Evolutionary conservation across 2,888 invertebrate species (phyloP).

Genomic region (Andrena haemorrhoa): DNA sequence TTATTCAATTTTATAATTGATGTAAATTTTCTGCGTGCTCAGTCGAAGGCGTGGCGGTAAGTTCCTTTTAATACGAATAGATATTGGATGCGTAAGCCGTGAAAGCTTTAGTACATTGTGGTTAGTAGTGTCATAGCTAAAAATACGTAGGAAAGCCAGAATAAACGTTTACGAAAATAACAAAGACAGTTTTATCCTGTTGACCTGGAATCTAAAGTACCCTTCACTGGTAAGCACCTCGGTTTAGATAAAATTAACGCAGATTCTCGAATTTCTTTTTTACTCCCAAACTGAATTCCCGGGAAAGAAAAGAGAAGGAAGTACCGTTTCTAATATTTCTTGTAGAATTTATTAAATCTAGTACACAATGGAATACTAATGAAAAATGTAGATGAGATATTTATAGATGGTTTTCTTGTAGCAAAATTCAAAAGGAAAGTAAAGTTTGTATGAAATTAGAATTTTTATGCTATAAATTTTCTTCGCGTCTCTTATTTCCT

Average conservation of each 20-base stretch:
- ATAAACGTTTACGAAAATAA: conserved; percentile 62
- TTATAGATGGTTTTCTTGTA: not conserved
- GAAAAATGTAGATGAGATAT: not conserved
- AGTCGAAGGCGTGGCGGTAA: not conserved
- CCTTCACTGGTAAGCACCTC: conserved; percentile 13
- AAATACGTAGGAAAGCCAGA: conserved; percentile 45
- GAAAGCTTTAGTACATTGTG: conserved; percentile 30
- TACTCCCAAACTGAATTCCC: not conserved
- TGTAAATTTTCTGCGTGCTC: not conserved
- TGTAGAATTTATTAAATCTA: not conserved
- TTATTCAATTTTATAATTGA: no score
- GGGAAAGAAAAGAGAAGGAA: not conserved
- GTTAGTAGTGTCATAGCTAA: conserved; percentile 43
- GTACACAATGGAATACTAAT: not conserved
- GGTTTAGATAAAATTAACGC: conserved; percentile 41
- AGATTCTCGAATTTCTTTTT: conserved; percentile 8
- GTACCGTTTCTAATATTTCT: not conserved
- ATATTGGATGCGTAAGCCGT: not conserved
- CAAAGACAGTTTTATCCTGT: conserved; percentile 60
- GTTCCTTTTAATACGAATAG: conserved; percentile 1
- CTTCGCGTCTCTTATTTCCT: no score
- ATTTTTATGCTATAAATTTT: no score
- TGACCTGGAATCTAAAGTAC: conserved; percentile 55
- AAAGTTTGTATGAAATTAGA: no score
- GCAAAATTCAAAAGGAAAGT: no score